Conservation (phyloP, 2,113 vertebrate genomes). For the Alectura lathami region DNA sequence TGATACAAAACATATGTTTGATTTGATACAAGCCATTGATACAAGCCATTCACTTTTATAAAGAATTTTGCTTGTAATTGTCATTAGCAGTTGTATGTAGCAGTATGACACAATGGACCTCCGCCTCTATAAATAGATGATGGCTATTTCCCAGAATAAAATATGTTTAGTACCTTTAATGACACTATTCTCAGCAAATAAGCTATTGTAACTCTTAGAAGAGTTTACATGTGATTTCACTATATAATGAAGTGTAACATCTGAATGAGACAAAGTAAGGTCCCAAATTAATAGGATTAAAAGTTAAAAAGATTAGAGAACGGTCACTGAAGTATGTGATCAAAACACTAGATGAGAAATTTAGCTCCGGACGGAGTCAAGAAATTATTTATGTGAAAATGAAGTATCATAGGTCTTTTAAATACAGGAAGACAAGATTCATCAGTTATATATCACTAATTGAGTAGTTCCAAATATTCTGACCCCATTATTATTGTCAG, state of each 20-base stretch:
- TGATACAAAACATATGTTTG: not conserved
- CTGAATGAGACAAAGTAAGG: not conserved
- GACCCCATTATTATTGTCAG: not conserved
- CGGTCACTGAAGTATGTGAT: not conserved
- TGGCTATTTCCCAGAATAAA: not conserved
- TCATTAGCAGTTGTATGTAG: not conserved
- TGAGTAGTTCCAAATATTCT: not conserved
- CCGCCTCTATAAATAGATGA: not conserved
- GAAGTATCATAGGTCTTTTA: not conserved
- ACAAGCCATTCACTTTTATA: not conserved
- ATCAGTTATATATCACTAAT: not conserved
- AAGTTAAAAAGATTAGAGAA: not conserved
- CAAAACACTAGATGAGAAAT: not conserved
- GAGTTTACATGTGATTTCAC: not conserved
- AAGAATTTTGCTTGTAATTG: not conserved
- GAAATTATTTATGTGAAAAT: not conserved
- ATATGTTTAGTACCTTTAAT: not conserved
- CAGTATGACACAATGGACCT: not conserved
- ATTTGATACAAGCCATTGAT: not conserved
- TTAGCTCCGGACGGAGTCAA: not conserved
- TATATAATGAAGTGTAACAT: not conserved
- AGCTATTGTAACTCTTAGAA: not conserved
- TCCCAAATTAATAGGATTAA: not conserved
- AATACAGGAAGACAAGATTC: not conserved
- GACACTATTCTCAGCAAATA: not conserved